A percentile compares a stretch with the other conserved stretches of the same genome.
Conservation (phyloP, 1,140 invertebrate genomes). For the Akabosia matsudoensis region DNA sequence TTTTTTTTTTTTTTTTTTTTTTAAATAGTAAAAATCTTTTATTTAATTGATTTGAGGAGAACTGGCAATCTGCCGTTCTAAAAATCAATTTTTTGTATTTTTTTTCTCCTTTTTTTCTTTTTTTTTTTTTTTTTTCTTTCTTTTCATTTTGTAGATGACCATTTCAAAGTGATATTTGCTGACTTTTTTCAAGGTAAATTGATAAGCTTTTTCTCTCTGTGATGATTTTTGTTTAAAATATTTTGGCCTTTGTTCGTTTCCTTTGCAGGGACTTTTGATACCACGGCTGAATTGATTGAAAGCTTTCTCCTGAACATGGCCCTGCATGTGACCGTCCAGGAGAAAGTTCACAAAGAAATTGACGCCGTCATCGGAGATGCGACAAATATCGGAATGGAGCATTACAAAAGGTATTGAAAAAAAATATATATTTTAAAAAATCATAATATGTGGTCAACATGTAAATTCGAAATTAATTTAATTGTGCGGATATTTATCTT, state of each 20-base stretch:
- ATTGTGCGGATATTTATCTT: background rate
- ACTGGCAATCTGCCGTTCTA: no score
- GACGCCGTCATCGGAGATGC: conserved; percentile 47
- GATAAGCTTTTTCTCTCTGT: no score
- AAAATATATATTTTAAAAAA: no score
- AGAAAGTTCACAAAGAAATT: conserved; percentile 50
- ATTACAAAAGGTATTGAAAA: conserved; percentile 34
- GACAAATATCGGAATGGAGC: conserved; percentile 17
- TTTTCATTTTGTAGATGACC: conserved; percentile 29
- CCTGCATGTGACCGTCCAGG: conserved; percentile 51
- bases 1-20: no score
- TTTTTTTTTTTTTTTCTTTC: no score
- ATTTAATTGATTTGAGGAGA: background rate
- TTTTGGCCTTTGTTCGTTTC: no score
- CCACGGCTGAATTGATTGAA: conserved; percentile 51
- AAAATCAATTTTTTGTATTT: background rate
- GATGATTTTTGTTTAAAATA: background rate
- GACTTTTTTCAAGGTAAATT: conserved; percentile 64
- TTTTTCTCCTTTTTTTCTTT: no score
- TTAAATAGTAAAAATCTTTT: no score
- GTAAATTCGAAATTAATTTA: background rate
- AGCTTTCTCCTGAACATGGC: conserved; percentile 52
- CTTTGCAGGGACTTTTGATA: conserved; percentile 51
- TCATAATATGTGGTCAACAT: background rate
- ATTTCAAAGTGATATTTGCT: no score